These are phyloP conservation scores for Neuroterus valhalla DNA, from an alignment of 1,140 invertebrate genomes.

Conservation along the genomic window DNA sequence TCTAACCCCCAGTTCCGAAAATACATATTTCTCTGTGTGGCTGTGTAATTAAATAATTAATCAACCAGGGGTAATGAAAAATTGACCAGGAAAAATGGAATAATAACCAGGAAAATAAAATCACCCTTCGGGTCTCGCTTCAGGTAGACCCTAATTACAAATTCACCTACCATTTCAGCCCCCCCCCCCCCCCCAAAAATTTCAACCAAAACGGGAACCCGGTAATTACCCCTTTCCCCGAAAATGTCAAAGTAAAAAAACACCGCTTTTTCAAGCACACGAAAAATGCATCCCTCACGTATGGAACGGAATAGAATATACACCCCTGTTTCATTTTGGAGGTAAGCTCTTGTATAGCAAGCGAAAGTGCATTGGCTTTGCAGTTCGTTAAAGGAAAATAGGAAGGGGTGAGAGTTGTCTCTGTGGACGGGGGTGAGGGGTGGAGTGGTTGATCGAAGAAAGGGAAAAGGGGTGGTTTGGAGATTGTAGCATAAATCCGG, in stretches of 20 bases:
- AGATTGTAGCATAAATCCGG: background rate
- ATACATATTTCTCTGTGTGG: too few relatives aligned
- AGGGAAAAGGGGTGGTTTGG: conserved; percentile 35
- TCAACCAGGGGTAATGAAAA: too few relatives aligned
- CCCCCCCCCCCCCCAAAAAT: too few relatives aligned
- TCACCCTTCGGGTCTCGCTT: too few relatives aligned
- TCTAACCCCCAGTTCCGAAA: too few relatives aligned
- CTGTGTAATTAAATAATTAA: too few relatives aligned
- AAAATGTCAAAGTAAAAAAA: background rate
- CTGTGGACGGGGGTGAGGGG: conserved; percentile 34
- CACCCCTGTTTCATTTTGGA: conserved; percentile 9
- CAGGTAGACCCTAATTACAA: too few relatives aligned
- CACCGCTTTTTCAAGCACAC: conserved; percentile 2
- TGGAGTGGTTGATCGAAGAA: conserved; percentile 37
- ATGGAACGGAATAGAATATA: background rate
- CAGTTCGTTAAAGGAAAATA: conserved; percentile 18
- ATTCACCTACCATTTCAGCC: too few relatives aligned
- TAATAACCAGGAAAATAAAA: too few relatives aligned
- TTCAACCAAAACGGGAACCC: background rate
- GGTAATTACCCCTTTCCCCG: background rate
- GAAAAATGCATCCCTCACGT: background rate
- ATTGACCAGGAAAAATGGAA: too few relatives aligned
- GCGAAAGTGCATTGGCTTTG: conserved; percentile 21
- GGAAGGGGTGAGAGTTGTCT: conserved; percentile 14
- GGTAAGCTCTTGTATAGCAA: conserved; percentile 14